Base-by-base conservation (phyloP, 1,140 invertebrate species). In the Watersipora subatra region DNA sequence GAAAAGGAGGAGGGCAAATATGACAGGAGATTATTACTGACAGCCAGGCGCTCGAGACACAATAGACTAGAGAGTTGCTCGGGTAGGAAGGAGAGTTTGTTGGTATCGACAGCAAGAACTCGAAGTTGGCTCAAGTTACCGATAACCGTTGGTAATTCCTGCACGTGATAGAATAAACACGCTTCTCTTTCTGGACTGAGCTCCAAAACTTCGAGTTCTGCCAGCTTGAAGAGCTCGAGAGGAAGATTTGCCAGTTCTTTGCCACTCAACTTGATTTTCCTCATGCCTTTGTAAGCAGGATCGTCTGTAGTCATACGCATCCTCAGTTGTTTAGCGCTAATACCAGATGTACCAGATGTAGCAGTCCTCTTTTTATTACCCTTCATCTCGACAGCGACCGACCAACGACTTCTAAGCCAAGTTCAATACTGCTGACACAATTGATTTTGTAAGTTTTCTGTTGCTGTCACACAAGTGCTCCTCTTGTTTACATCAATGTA, bases 121-220 rank as follows among this genome's bases (percentile, higher is more conserved):
- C 68, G 70, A 3, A 80, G 65, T 61, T 80, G 78, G 25, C 73
- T 69, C 55, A 80, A 70, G 28, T 72, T 71, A 3, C 75, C 73
- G 19, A 81, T 76, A 3, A 66, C 69, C 19, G 69, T 65, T 2
- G 79, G 78, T 46, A 80, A 34, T 28, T 67, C 62, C 2, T 67
- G 34, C 7, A 81, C 68, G 65, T 73, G 74, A 66, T 74, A 79
- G 62, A 73, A 72, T 57, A 80, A 64, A 63, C 78, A 79, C 0
- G 78, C 70, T 64, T 81, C 71, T 24, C 78, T 63, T 61, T 79
- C 78, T 7, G 79, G 77, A 61, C 78, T 80, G 12, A 81, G 64
- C 66, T 79, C 78, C 20, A 81, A 70, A 12, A 78, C 75, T 66
- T 81, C 78, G 22, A 81, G 65, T 46, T 80, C 76, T 55, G 72